Evolutionary conservation across 2,888 invertebrate species (phyloP).

Genomic region (Torymus aiolomorphi): DNA sequence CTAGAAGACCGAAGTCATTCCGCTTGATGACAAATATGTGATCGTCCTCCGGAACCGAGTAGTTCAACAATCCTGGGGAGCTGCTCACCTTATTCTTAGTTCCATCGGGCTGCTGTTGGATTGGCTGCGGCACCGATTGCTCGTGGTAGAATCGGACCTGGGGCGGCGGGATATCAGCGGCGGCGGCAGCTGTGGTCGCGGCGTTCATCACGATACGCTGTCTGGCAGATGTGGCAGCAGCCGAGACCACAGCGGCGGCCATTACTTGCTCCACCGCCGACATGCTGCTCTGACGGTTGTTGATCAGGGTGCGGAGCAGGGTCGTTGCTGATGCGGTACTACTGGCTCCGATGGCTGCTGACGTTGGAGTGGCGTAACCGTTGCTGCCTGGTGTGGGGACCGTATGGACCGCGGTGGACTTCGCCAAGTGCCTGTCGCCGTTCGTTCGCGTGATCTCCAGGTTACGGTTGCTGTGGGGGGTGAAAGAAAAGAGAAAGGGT

Average conservation of each 20-base stretch:
- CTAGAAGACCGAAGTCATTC: too few relatives aligned
- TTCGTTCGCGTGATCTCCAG: conserved; percentile 74
- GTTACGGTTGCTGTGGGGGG: conserved; percentile 69
- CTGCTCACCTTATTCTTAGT: too few relatives aligned
- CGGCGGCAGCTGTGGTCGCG: not conserved
- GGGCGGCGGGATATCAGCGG: not conserved
- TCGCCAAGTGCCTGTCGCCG: conserved; percentile 64
- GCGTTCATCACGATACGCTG: too few relatives aligned
- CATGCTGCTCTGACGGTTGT: conserved; percentile 85
- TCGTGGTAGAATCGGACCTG: conserved; percentile 80
- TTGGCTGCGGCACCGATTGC: conserved; percentile 71
- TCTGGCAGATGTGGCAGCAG: not conserved
- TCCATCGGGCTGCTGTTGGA: conserved; percentile 53
- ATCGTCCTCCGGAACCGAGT: too few relatives aligned
- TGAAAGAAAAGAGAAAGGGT: too few relatives aligned
- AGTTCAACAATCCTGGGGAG: too few relatives aligned
- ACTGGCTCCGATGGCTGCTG: conserved; percentile 55
- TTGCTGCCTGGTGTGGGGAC: too few relatives aligned
- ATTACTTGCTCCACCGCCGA: conserved; percentile 72
- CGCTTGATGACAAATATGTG: too few relatives aligned
- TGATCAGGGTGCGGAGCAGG: conserved; percentile 85
- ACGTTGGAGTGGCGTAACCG: too few relatives aligned
- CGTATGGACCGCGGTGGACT: too few relatives aligned
- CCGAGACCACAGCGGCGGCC: not conserved
- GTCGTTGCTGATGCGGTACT: conserved; percentile 77